A percentile compares a stretch with the other conserved stretches of the same genome.
These are phyloP conservation scores for Melanotaenia trifasciata DNA, from an alignment of 2,797 vertebrate species.

Conservation along the genomic window DNA sequence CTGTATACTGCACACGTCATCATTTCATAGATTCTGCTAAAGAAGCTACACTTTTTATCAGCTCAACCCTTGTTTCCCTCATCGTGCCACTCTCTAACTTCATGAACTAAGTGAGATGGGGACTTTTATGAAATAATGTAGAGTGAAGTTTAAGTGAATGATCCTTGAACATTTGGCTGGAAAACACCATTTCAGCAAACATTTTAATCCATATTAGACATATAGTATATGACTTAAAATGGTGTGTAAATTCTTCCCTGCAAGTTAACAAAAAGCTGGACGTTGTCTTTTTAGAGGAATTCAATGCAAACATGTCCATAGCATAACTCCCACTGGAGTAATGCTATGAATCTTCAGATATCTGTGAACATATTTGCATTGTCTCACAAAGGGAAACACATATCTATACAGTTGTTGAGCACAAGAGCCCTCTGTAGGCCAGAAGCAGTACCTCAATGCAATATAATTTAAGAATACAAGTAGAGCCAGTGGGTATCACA, in stretches of 20 bases:
- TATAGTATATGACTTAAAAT: neutral
- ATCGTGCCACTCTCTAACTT: neutral
- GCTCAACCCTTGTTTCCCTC: neutral
- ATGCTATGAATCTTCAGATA: neutral
- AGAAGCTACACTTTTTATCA: neutral
- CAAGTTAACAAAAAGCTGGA: neutral
- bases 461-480: neutral
- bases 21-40: neutral
- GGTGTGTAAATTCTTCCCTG: neutral
- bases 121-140: neutral
- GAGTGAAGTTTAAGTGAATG: neutral
- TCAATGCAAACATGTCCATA: neutral
- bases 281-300: neutral
- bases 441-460: neutral
- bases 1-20: neutral
- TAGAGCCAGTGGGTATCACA: constrained; percentile 17
- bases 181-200: neutral
- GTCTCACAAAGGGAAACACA: neutral
- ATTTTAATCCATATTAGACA: neutral
- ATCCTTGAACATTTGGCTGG: neutral
- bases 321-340: neutral
- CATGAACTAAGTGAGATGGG: neutral
- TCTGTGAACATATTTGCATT: neutral
- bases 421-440: constrained; percentile 45
- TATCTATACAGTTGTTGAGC: constrained; percentile 21